A percentile compares a stretch with the other conserved stretches of the same genome.
Conservation (phyloP, 2,888 invertebrate species). For the Stenichneumon culpator region DNA sequence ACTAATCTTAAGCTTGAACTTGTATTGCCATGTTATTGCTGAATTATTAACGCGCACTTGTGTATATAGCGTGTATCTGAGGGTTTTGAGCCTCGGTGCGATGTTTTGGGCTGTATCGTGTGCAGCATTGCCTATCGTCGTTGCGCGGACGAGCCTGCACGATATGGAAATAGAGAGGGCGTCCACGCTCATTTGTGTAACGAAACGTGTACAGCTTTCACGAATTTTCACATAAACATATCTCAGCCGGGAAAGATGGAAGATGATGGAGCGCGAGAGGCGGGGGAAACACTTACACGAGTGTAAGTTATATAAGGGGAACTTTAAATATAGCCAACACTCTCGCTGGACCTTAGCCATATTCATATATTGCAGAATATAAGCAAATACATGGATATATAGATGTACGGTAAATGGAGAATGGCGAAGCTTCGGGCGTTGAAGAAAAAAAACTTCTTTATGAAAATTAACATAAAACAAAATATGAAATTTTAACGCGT, state of each 20-base stretch:
- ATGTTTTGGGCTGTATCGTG: conserved; percentile 2
- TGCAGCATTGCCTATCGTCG: neutral
- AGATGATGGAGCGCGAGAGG: conserved; percentile 3
- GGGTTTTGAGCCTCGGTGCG: neutral
- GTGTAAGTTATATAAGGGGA: conserved; percentile 78
- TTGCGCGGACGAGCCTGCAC: neutral
- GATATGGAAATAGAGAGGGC: conserved; percentile 10
- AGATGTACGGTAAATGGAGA: neutral
- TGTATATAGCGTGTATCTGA: neutral
- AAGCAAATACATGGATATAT: neutral
- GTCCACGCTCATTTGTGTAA: conserved; percentile 1
- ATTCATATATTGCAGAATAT: conserved; percentile 66
- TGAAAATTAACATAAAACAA: neutral
- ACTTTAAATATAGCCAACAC: conserved; percentile 80
- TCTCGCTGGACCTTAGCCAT: conserved; percentile 79
- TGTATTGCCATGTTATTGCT: conserved; percentile 3
- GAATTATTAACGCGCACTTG: conserved; percentile 16
- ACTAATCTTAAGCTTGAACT: neutral
- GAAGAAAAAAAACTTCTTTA: too few relatives aligned
- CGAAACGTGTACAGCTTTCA: conserved; percentile 2
- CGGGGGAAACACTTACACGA: conserved; percentile 69
- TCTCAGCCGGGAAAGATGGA: neutral
- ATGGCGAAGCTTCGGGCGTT: neutral
- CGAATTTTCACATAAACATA: conserved; percentile 41
- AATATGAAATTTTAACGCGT: neutral